phyloP scores from a whole-genome alignment of 1,140 invertebrate species.

The Meloidogyne chitwoodi region DNA sequence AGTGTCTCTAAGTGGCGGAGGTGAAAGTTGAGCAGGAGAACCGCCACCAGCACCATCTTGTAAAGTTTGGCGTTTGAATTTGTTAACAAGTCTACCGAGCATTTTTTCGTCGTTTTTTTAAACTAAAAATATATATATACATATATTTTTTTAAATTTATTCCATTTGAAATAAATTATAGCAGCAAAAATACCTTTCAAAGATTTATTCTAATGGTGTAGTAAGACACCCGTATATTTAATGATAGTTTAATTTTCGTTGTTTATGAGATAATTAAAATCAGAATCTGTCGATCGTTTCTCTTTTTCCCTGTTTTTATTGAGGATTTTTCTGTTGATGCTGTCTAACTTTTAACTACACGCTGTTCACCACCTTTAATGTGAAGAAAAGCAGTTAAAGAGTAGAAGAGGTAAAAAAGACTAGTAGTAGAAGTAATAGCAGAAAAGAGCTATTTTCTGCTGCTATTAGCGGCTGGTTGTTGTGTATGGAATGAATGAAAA shows the following conservation, averaged over 20 bases:
- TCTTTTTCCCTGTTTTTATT: background rate
- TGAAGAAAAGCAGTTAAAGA: background rate
- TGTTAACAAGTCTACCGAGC: constrained; percentile 36
- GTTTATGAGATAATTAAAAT: background rate
- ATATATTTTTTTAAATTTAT: too few species aligned
- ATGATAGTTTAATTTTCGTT: background rate
- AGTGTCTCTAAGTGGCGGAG: background rate
- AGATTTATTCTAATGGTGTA: background rate
- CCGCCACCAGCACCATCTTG: constrained; percentile 7
- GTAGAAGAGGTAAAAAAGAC: background rate
- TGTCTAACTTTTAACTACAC: background rate
- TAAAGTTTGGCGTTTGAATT: constrained; percentile 32
- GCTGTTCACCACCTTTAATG: background rate
- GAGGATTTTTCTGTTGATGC: background rate
- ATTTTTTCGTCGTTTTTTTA: constrained; percentile 6
- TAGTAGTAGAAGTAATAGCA: background rate
- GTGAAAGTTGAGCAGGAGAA: constrained; percentile 14
- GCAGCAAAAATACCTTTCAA: too few species aligned
- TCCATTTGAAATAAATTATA: too few species aligned
- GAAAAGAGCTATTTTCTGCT: background rate
- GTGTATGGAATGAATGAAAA: background rate
- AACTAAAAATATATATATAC: background rate
- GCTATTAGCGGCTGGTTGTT: background rate
- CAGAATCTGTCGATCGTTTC: background rate
- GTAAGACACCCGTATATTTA: too few species aligned